A percentile compares a stretch with the other conserved stretches of the same genome.
phyloP scores from a whole-genome alignment of 2,888 invertebrate species.

The Callyntrura sp. region DNA sequence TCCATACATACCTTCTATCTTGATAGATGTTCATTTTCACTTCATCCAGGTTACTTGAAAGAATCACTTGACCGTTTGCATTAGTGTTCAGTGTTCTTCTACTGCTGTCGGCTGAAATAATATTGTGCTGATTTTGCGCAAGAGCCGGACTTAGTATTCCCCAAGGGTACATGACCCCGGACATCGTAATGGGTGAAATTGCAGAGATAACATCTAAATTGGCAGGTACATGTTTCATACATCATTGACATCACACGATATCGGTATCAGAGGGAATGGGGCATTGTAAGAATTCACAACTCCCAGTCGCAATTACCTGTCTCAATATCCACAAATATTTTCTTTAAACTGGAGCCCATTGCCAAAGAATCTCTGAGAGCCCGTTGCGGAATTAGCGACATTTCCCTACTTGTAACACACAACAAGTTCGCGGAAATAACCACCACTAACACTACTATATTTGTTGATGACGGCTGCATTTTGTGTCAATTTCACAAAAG shows the following conservation, averaged over 20 bases:
- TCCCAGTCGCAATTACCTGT: constrained; percentile 67
- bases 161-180: constrained; percentile 62
- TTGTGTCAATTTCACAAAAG: neutral
- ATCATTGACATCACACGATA: neutral
- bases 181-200: constrained; percentile 50
- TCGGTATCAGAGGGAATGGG: neutral
- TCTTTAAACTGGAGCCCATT: constrained; percentile 31
- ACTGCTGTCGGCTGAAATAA: constrained; percentile 4
- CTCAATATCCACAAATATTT: constrained; percentile 65
- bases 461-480: neutral
- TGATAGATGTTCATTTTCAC: constrained; percentile 67
- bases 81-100: neutral
- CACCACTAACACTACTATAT: neutral
- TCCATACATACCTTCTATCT: constrained; percentile 53
- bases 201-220: constrained; percentile 53
- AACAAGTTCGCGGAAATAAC: too few relatives aligned
- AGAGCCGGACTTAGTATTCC: constrained; percentile 53
- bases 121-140: constrained; percentile 40
- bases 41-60: constrained; percentile 64
- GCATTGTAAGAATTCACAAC: neutral
- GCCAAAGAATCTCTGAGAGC: constrained; percentile 12
- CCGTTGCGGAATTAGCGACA: constrained; percentile 1
- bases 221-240: neutral
- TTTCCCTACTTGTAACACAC: constrained; percentile 39
- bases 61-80: neutral